phyloP scores from a whole-genome alignment of 2,888 invertebrate species.

The Polymixis flavicincta region DNA sequence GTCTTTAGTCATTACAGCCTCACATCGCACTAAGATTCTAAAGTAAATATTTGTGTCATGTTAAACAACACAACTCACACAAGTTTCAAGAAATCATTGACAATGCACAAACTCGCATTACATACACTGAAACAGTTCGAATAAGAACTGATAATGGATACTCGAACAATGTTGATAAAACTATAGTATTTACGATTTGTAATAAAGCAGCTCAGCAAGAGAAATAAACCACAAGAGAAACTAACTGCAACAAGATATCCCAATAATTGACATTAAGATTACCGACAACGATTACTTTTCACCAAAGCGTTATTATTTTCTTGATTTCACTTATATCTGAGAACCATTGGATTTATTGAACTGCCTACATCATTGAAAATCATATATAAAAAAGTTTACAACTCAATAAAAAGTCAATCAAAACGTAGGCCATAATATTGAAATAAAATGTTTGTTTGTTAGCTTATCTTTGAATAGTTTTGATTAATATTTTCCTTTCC shows the following conservation, averaged over 20 bases:
- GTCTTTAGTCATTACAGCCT: background rate
- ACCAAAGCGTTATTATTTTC: background rate
- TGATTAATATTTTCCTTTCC: slow-evolving; percentile 1
- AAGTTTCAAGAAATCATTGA: background rate
- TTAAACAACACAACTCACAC: background rate
- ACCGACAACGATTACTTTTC: background rate
- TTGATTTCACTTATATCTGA: no score
- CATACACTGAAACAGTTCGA: background rate
- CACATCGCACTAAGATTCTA: slow-evolving; percentile 1
- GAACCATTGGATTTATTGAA: background rate
- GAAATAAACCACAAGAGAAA: background rate
- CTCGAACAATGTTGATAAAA: background rate
- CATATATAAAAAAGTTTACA: slow-evolving; percentile 42
- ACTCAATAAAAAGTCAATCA: slow-evolving; percentile 42
- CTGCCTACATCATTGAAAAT: background rate
- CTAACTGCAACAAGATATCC: background rate
- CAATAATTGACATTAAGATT: background rate
- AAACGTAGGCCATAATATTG: slow-evolving; percentile 10
- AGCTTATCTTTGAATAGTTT: background rate
- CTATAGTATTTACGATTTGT: background rate
- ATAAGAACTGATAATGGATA: background rate
- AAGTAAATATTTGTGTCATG: background rate
- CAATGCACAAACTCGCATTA: background rate
- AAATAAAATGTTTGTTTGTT: background rate
- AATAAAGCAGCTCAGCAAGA: background rate